A percentile compares a stretch with the other conserved stretches of the same genome.
These are phyloP conservation scores for Poecilia wingei DNA, from an alignment of 2,797 vertebrate species.

Conservation along the genomic window DNA sequence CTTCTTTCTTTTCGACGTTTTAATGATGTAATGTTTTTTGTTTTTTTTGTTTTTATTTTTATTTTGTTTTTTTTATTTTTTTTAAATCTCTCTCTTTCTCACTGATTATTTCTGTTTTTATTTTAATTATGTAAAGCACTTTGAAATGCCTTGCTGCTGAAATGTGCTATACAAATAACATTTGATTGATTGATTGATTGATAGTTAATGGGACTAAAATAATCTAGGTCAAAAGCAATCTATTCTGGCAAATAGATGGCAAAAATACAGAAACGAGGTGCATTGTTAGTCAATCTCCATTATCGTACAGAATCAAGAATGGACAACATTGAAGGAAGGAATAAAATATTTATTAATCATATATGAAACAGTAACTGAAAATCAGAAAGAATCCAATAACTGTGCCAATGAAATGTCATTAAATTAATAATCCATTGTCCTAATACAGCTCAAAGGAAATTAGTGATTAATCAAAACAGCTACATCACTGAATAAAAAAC, in stretches of 20 bases:
- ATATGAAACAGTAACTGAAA: neutral
- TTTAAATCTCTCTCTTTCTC: no score
- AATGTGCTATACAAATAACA: no score
- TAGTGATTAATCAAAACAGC: neutral
- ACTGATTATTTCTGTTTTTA: no score
- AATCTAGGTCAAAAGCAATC: neutral
- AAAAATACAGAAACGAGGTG: conserved; percentile 11
- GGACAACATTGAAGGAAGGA: no score
- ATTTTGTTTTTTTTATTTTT: no score
- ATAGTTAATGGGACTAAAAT: conserved; percentile 17
- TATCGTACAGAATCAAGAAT: neutral
- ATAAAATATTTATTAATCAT: neutral
- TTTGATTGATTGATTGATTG: no score
- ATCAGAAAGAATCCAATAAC: neutral
- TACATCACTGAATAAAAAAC: neutral
- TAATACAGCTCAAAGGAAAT: neutral
- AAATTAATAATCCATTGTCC: neutral
- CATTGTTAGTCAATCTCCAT: conserved; percentile 10
- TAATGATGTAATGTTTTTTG: no score
- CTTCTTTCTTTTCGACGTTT: no score
- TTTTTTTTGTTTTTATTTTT: no score
- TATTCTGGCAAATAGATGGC: conserved; percentile 1
- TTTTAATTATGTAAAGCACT: no score
- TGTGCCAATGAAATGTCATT: neutral
- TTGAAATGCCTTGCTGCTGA: no score